These are phyloP conservation scores for Fukomys damarensis DNA, from an alignment of 2,113 vertebrate genomes.

Conservation along the genomic window DNA sequence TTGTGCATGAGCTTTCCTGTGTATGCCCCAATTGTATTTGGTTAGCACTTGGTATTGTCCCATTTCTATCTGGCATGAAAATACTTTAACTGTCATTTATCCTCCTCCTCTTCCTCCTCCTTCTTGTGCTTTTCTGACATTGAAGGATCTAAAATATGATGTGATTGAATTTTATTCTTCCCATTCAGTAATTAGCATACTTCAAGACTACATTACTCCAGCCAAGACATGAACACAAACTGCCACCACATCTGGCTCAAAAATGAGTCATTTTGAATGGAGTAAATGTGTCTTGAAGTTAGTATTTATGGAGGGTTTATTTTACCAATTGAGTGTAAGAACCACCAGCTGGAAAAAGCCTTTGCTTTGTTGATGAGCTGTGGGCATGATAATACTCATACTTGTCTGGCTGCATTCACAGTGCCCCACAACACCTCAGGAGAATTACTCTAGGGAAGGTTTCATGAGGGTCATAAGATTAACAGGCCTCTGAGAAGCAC, in stretches of 20 bases:
- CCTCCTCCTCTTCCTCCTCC: neutral
- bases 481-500: neutral
- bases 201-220: neutral
- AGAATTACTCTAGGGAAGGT: neutral
- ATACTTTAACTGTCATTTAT: neutral
- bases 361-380: neutral
- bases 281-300: neutral
- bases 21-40: neutral
- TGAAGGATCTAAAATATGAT: neutral
- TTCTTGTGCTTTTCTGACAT: neutral
- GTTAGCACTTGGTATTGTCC: neutral
- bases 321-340: neutral
- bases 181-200: neutral
- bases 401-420: neutral
- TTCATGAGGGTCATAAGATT: neutral
- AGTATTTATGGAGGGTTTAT: neutral
- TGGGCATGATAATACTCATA: neutral
- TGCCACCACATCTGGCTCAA: neutral
- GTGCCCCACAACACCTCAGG: neutral
- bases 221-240: neutral
- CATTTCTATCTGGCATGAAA: slow-evolving; percentile 5
- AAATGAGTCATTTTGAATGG: neutral
- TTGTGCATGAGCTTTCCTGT: neutral
- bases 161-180: neutral
- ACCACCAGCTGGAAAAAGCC: neutral